Base-by-base conservation (phyloP, 2,113 vertebrate species). In the Poeciliopsis occidentalis region DNA sequence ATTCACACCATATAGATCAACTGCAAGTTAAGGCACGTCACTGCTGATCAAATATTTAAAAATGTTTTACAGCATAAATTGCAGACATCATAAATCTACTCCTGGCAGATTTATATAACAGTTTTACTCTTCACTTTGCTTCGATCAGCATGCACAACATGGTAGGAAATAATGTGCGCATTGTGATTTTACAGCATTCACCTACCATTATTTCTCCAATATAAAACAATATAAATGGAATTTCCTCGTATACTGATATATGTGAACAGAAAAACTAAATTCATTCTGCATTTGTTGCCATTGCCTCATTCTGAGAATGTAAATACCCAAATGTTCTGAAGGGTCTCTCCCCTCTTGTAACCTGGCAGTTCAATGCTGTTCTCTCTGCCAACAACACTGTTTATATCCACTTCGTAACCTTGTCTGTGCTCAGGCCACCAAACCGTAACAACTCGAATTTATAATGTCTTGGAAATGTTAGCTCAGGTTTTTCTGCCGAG, bases 331-430 rank as follows among this genome's bases (percentile, higher is more conserved):
- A 60, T 47, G 29, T 41, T 41, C 61, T 8, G 30, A 64, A 71
- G 11, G 22, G 78, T 82, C 44, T 81, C 68, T 32, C 12, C 68
- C 64, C 63, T 69, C 57, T 82, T 71, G 79, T 87, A 80, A 82
- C 80, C 12, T 68, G 60, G 51, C 22, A 57, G 22, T 6, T 57
- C 22, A 6, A n/a, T 57, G 8, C 51, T 24, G 8, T 57, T 8
- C 51, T 57, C 19, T 57, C 51, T 0, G 51, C 51, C 24, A 57
- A 57, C 51, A 57, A n/a, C 51, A 15, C 31, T 47, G 26, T 75
- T 32, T 69, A 73, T 88, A 87, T 69, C 81, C 39, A 80, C 80
- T 80, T 83, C 67, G 88, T 81, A 69, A 78, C 71, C 67, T 72
- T 17, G 27, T 72, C 72, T 87, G 70, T 69, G 15, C 34, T 72